Conservation (phyloP, 1,140 invertebrate genomes). For the Drosophila grimshawi region DNA sequence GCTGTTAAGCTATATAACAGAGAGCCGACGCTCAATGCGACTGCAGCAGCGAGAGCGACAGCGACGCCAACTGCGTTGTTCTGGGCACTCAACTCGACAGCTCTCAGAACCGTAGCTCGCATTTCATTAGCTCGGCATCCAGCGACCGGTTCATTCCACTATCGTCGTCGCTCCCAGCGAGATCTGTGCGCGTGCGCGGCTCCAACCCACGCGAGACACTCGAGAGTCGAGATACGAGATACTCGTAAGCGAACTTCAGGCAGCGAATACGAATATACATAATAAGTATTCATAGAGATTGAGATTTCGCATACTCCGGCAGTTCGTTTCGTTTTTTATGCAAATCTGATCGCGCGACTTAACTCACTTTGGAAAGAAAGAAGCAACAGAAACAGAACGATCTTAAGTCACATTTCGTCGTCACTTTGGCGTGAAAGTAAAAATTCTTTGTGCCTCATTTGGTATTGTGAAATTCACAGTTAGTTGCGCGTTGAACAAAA, state of each 20-base stretch:
- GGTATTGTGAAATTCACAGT: conserved; percentile 53
- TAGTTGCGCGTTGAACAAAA: conserved; percentile 37
- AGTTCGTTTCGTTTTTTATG: conserved; percentile 60
- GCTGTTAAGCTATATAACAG: conserved; percentile 54
- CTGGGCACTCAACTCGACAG: conserved; percentile 71
- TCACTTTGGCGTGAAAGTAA: conserved; percentile 66
- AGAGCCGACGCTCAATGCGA: conserved; percentile 3
- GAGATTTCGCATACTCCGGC: conserved; percentile 11
- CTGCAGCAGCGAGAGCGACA: background rate
- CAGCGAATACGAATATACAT: conserved; percentile 3
- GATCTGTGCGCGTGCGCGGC: conserved; percentile 70
- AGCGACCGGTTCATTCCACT: conserved; percentile 66
- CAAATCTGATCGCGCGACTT: conserved; percentile 49
- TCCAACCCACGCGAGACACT: conserved; percentile 45
- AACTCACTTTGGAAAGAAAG: background rate
- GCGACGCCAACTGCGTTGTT: conserved; percentile 41
- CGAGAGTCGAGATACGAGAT: background rate
- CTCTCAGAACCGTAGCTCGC: conserved; percentile 64
- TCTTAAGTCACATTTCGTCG: conserved; percentile 38
- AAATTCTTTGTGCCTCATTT: conserved; percentile 59
- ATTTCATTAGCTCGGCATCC: conserved; percentile 78
- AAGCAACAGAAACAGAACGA: conserved; percentile 25
- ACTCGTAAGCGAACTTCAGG: background rate
- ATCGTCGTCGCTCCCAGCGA: conserved; percentile 37
- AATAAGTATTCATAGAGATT: conserved; percentile 8